Evolutionary conservation across 2,797 vertebrate genomes (phyloP), one percentile per base, ranked within the genome.

Genomic region (Muraenolepis orangiensis): DNA sequence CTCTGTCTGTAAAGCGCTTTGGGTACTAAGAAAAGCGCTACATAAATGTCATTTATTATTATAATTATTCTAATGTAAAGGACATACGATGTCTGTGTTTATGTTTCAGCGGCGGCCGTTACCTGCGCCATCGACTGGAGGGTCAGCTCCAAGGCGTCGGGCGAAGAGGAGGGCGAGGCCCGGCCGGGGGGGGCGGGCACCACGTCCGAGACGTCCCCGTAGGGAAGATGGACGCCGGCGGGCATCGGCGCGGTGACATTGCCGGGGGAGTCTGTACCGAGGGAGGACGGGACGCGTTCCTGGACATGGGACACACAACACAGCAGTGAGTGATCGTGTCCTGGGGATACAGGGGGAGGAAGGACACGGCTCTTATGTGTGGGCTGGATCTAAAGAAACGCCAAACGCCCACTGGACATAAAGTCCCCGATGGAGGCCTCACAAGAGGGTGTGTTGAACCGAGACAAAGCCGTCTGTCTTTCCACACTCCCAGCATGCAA

Each of bases 91-190:
- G 69, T 46, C 3, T 61, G 23, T 42, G 42, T 68, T 29, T 61
- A 3, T 30, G 34, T 66, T 69, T 73, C 38, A 20, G 10, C 20
- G 7, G 57, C 13, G 74, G 12, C 76, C 81, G 78, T n/a, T 92
- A 99, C 97, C 93, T 98, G 97, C 31, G 97, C 96, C 96, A 98
- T 98, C 76, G 91, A 94, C 74, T 94, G 95, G 74, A 98, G 94
- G 40, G 95, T 81, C 26, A 91, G 92, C 70, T 98, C 95, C 76
- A 96, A 94, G 46, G 96, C 96, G 67, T 97, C 96, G 68, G 81
- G 84, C 30, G 91, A 76, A 30, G 91, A 76, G 31, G 91, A 76
- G 3, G 88, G 82, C 72, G 67, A 3, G 32, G 32, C 32, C 3
- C 32, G 32, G 32, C 32, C 3, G 32, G 3, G 32, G 32, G 32